Conservation (phyloP, 2,888 invertebrate species). For the Diogma glabrata region DNA sequence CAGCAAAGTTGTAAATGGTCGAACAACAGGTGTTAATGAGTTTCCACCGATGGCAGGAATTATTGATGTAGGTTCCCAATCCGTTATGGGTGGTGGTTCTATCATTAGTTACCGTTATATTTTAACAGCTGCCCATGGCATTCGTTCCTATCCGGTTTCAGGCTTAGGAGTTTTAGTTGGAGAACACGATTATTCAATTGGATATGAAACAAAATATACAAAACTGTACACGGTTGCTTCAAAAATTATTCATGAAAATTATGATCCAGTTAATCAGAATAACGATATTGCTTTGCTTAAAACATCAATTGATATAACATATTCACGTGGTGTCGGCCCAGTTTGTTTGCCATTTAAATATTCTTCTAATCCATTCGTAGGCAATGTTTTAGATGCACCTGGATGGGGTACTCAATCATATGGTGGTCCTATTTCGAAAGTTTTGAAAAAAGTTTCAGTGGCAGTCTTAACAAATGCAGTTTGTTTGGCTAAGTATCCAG, state of each 20-base stretch:
- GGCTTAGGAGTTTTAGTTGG: constrained; percentile 37
- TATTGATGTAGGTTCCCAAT: constrained; percentile 26
- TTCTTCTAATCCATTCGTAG: constrained; percentile 15
- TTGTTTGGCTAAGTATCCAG: constrained; percentile 31
- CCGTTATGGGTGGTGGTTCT: constrained; percentile 37
- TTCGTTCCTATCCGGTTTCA: constrained; percentile 19
- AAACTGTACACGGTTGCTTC: constrained; percentile 28
- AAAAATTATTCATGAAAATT: constrained; percentile 37
- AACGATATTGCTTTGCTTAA: constrained; percentile 45
- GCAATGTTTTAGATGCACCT: constrained; percentile 21
- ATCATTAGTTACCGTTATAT: constrained; percentile 36
- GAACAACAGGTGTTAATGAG: constrained; percentile 42
- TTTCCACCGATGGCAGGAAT: constrained; percentile 47
- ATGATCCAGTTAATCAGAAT: constrained; percentile 22
- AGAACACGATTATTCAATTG: constrained; percentile 37
- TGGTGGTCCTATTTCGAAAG: constrained; percentile 39
- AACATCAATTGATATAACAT: constrained; percentile 34
- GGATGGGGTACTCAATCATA: constrained; percentile 49
- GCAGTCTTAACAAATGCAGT: constrained; percentile 34
- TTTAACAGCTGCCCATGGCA: constrained; percentile 44
- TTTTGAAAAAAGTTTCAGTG: constrained; percentile 40
- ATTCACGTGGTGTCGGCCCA: constrained; percentile 43
- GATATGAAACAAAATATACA: constrained; percentile 27
- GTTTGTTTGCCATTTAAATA: constrained; percentile 41
- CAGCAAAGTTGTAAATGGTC: constrained; percentile 43